A percentile compares a stretch with the other conserved stretches of the same genome.
Conservation (phyloP, 2,888 invertebrate genomes). For the Eubasilissa splendida region DNA sequence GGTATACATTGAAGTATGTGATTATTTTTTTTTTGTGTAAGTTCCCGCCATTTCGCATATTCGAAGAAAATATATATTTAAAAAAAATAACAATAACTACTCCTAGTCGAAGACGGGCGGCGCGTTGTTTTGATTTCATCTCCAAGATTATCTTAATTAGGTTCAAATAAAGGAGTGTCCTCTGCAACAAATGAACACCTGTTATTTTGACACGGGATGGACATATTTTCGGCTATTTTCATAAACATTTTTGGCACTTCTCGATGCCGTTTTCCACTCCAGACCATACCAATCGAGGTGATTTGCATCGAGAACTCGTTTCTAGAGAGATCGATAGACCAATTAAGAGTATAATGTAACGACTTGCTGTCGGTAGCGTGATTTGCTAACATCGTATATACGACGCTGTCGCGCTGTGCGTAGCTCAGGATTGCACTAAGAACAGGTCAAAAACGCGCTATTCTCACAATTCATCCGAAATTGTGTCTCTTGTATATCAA, state of each 20-base stretch:
- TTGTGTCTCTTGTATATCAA: too few species aligned
- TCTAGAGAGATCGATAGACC: slow-evolving; percentile 35
- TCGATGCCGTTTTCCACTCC: not conserved
- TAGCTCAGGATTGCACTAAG: too few species aligned
- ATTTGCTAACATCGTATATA: slow-evolving; percentile 39
- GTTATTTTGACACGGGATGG: not conserved
- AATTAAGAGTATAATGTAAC: slow-evolving; percentile 48
- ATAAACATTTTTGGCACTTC: not conserved
- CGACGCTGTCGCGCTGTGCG: not conserved
- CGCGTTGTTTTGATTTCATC: not conserved
- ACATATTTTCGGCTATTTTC: not conserved
- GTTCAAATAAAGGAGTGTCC: slow-evolving; percentile 11
- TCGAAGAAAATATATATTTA: too few species aligned
- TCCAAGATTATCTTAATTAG: slow-evolving; percentile 23
- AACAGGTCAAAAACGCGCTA: too few species aligned
- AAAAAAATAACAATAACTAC: too few species aligned
- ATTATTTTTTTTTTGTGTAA: too few species aligned
- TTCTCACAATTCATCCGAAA: too few species aligned
- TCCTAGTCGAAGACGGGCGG: not conserved
- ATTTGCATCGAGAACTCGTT: slow-evolving; percentile 37
- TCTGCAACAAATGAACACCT: not conserved
- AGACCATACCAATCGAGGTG: not conserved
- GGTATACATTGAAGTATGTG: too few species aligned
- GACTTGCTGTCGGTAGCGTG: slow-evolving; percentile 23
- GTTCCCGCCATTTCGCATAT: too few species aligned